These are phyloP conservation scores for Pyrgilauda ruficollis DNA, from an alignment of 2,113 vertebrate species.

Conservation along the genomic window DNA sequence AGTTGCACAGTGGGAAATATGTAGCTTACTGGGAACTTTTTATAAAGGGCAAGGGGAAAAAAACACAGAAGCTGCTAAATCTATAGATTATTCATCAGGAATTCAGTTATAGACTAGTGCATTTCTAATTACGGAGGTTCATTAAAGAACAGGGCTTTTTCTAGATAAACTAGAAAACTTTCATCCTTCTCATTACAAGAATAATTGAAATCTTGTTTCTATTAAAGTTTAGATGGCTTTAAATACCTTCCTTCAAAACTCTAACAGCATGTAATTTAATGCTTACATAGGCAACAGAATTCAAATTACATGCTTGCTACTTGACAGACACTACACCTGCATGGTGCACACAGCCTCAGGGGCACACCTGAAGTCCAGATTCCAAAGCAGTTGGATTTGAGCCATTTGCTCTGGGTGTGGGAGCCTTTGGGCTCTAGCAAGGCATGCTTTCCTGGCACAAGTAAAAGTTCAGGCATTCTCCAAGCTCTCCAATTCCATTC, in stretches of 20 bases:
- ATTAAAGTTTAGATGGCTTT: slow-evolving; percentile 43
- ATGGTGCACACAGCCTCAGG: background rate
- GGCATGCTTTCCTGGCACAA: background rate
- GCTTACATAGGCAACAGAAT: slow-evolving; percentile 11
- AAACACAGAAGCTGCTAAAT: background rate
- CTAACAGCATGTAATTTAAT: slow-evolving; percentile 45
- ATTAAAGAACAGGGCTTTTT: slow-evolving; percentile 30
- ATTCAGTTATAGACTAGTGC: background rate
- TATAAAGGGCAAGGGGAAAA: slow-evolving; percentile 22
- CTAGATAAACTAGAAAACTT: slow-evolving; percentile 49
- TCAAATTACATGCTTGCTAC: slow-evolving; percentile 12
- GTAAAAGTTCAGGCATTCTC: background rate
- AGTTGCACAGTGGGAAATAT: slow-evolving; percentile 38
- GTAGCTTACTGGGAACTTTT: slow-evolving; percentile 31
- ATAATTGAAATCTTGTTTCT: slow-evolving; percentile 56
- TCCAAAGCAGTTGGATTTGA: background rate
- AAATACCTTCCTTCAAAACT: slow-evolving; percentile 34
- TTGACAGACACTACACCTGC: background rate
- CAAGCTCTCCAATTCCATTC: background rate
- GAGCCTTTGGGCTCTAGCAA: background rate
- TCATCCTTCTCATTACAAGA: slow-evolving; percentile 29
- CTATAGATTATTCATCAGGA: slow-evolving; percentile 61
- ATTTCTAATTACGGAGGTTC: slow-evolving; percentile 44
- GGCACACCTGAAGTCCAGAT: background rate
- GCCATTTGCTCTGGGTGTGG: background rate